Percentiles rank a stretch among this genome's conserved stretches.
These are phyloP conservation scores for Drosophila rubida DNA, from an alignment of 2,888 invertebrate genomes.

Conservation along the genomic window DNA sequence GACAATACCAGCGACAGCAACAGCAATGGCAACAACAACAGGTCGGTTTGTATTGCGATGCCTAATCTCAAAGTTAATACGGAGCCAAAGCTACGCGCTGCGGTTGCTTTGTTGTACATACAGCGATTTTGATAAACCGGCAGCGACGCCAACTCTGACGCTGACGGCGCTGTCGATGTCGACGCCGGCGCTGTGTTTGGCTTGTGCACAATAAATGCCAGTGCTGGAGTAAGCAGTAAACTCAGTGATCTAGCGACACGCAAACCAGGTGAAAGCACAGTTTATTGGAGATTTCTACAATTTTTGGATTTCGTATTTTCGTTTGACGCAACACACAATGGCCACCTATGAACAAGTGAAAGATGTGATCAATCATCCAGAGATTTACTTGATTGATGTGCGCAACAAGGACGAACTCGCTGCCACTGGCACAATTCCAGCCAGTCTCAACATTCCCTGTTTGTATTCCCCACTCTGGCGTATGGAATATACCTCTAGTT, in stretches of 20 bases:
- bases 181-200: conserved; percentile 9
- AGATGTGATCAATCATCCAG: conserved; percentile 85
- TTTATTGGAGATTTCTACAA: neutral
- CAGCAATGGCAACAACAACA: conserved; percentile 3
- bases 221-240: conserved; percentile 29
- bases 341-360: conserved; percentile 86
- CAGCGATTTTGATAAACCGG: conserved; percentile 21
- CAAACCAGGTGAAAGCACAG: conserved; percentile 46
- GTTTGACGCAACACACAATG: conserved; percentile 54
- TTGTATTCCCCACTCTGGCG: conserved; percentile 76
- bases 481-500: neutral
- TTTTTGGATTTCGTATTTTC: conserved; percentile 5
- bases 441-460: conserved; percentile 92
- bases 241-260: conserved; percentile 51
- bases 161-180: conserved; percentile 8
- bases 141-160: conserved; percentile 19
- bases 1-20: conserved; percentile 26
- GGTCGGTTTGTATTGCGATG: conserved; percentile 33
- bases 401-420: conserved; percentile 90
- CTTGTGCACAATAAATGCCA: conserved; percentile 53
- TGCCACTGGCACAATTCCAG: conserved; percentile 90
- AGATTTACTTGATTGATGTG: conserved; percentile 90
- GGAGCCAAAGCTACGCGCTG: conserved; percentile 19
- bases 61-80: conserved; percentile 22
- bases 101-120: conserved; percentile 40